Percentiles rank a stretch among this genome's conserved stretches.
Evolutionary conservation across 2,113 vertebrate genomes (phyloP).

Genomic region (Gavialis gangeticus): DNA sequence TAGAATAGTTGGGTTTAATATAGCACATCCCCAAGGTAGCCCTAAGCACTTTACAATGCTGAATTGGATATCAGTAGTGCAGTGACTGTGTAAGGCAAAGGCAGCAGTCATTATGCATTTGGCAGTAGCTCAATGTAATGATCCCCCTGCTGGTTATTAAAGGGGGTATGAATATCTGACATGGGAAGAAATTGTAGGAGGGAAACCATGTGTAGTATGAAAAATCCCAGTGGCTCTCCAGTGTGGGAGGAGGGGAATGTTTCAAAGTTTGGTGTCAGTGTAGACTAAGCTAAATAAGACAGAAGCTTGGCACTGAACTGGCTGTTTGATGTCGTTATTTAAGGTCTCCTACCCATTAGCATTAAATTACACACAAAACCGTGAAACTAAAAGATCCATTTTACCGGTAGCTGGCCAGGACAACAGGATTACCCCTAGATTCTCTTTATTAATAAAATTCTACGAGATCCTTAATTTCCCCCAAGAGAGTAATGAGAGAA

Average conservation of each 20-base stretch:
- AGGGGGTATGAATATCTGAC: constrained; percentile 70
- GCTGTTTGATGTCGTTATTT: constrained; percentile 27
- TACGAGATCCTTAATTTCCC: background rate
- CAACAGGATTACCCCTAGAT: background rate
- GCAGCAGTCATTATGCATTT: constrained; percentile 73
- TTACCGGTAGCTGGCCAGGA: background rate
- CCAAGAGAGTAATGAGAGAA: background rate
- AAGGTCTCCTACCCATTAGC: background rate
- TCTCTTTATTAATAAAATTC: background rate
- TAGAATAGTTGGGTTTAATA: constrained; percentile 75
- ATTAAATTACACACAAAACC: background rate
- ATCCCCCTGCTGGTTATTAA: constrained; percentile 76
- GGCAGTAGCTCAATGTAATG: constrained; percentile 77
- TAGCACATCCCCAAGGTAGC: constrained; percentile 73
- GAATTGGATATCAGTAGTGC: constrained; percentile 63
- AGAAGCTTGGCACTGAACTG: background rate
- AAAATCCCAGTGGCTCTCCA: constrained; percentile 46
- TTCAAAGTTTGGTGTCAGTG: constrained; percentile 57
- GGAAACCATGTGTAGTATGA: constrained; percentile 61
- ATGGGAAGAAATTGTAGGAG: constrained; percentile 70
- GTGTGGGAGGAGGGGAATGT: constrained; percentile 35
- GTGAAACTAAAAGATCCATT: background rate
- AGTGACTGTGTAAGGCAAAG: constrained; percentile 53
- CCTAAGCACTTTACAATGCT: constrained; percentile 80
- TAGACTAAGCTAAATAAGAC: constrained; percentile 53